Evolutionary conservation across 2,888 invertebrate species (phyloP).

Genomic region (Pyrocoelia pectoralis): DNA sequence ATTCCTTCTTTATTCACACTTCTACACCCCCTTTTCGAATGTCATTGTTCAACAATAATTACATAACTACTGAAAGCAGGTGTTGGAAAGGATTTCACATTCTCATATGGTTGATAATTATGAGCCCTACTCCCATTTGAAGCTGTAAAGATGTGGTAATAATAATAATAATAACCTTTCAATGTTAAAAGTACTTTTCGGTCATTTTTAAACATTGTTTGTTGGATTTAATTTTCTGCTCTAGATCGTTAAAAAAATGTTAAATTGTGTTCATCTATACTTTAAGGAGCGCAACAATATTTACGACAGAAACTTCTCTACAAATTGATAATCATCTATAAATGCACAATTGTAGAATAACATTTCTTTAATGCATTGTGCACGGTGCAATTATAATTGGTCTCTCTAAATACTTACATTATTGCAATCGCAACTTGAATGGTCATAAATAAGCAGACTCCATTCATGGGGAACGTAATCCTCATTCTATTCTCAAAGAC

Average conservation of each 20-base stretch:
- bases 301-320: neutral
- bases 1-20: no score
- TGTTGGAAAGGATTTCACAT: no score
- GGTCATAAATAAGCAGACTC: neutral
- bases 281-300: neutral
- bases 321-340: neutral
- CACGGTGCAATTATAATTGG: neutral
- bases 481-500: neutral
- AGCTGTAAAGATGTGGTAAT: no score
- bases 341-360: neutral
- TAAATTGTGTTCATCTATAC: neutral
- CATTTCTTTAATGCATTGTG: neutral
- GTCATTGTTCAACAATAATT: no score
- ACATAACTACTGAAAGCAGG: no score
- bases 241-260: neutral
- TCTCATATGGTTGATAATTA: no score
- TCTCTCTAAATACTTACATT: neutral
- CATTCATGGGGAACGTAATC: slow-evolving; percentile 1
- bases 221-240: neutral
- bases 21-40: no score
- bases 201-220: no score
- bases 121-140: no score
- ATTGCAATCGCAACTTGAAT: neutral
- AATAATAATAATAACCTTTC: no score
- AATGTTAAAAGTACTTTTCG: no score